Evolutionary conservation across 2,888 invertebrate species (phyloP).

Genomic region (Mystacides longicornis): DNA sequence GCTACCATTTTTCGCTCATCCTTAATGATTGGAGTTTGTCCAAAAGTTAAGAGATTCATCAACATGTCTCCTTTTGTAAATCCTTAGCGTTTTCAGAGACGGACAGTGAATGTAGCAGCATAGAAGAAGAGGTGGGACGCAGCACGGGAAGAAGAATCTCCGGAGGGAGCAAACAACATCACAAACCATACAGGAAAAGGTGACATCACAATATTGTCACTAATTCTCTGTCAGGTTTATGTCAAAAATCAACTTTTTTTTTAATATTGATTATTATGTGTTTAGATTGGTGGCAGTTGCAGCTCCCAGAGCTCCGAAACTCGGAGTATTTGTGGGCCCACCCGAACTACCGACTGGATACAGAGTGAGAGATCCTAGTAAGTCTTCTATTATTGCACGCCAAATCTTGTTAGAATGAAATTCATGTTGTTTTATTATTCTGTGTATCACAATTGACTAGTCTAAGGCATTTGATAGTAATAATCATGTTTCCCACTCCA

Average conservation of each 20-base stretch:
- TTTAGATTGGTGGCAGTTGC: conserved; percentile 61
- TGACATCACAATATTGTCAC: conserved; percentile 5
- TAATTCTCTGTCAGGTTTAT: too few relatives aligned
- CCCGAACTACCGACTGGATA: conserved; percentile 56
- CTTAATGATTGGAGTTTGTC: too few relatives aligned
- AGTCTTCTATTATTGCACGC: neutral
- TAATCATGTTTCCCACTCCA: neutral
- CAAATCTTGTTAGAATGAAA: neutral
- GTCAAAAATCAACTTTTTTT: neutral
- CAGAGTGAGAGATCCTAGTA: conserved; percentile 32
- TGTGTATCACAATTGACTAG: neutral
- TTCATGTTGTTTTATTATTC: neutral
- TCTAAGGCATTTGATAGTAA: neutral
- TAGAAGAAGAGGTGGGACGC: conserved; percentile 43
- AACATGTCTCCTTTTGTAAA: too few relatives aligned
- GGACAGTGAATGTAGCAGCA: conserved; percentile 80
- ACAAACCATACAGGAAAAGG: conserved; percentile 26
- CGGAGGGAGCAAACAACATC: conserved; percentile 17
- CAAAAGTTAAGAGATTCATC: too few relatives aligned
- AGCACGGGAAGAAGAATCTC: conserved; percentile 11
- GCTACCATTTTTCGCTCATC: too few relatives aligned
- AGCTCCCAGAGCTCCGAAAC: conserved; percentile 71
- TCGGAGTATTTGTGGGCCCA: conserved; percentile 59
- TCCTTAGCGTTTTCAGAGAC: conserved; percentile 75
- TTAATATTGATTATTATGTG: too few relatives aligned